Conservation (phyloP, 2,797 vertebrate species). For the Danio albolineatus region DNA sequence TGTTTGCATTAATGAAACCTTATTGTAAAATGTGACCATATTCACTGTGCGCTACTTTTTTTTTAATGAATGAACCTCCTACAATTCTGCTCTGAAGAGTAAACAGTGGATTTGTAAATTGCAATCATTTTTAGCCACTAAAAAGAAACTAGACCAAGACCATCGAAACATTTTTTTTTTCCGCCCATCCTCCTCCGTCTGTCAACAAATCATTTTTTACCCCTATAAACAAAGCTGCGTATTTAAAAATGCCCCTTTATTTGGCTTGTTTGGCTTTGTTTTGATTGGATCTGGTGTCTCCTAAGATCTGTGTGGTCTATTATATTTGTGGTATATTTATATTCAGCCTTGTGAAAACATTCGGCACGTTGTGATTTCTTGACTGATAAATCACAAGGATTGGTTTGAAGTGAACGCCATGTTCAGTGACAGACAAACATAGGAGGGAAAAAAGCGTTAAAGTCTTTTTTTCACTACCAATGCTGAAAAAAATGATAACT, state of each 20-base stretch:
- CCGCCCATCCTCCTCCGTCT: constrained; percentile 3
- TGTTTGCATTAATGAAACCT: too few relatives aligned
- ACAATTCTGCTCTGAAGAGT: not conserved
- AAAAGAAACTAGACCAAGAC: not conserved
- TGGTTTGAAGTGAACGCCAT: not conserved
- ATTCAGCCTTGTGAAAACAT: constrained; percentile 45
- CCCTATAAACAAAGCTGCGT: constrained; percentile 22
- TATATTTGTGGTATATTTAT: constrained; percentile 31
- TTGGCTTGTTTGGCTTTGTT: constrained; percentile 1
- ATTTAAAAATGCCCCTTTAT: constrained; percentile 16
- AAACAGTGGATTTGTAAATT: not conserved
- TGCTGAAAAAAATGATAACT: too few relatives aligned
- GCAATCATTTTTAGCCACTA: not conserved
- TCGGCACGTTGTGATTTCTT: constrained; percentile 9
- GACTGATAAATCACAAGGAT: constrained; percentile 22
- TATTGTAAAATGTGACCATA: too few relatives aligned
- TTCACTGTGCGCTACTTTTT: not conserved
- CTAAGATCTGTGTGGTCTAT: constrained; percentile 46
- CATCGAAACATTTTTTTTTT: not conserved
- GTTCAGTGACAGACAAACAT: not conserved
- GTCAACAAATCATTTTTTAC: not conserved
- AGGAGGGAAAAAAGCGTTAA: not conserved
- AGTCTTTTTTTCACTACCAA: not conserved
- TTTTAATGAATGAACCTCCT: constrained; percentile 1
- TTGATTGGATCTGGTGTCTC: constrained; percentile 32